These are phyloP conservation scores for Cyprinodon brontotheroides DNA, from an alignment of 2,113 vertebrate genomes.

Conservation along the genomic window DNA sequence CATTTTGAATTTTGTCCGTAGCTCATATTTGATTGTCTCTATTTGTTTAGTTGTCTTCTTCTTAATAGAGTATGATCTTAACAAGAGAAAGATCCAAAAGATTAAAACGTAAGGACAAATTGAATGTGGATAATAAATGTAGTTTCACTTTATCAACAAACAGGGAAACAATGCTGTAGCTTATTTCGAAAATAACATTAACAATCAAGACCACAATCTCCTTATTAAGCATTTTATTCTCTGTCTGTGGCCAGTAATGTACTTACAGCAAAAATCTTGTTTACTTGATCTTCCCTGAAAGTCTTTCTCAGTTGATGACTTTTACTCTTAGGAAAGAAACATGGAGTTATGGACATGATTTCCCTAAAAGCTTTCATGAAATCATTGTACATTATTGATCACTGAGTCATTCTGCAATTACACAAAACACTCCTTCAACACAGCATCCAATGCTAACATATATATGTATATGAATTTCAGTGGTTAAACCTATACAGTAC, in stretches of 20 bases:
- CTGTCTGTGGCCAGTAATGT: background rate
- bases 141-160: background rate
- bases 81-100: no score
- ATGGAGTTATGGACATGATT: background rate
- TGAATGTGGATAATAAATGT: background rate
- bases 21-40: no score
- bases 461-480: no score
- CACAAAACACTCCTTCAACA: background rate
- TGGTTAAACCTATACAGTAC: background rate
- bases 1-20: no score
- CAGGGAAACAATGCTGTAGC: no score
- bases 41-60: background rate
- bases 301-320: background rate
- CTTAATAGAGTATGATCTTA: background rate
- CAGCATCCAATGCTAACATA: no score
- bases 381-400: background rate
- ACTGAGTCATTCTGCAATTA: background rate
- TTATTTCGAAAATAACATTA: no score
- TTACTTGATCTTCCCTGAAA: background rate
- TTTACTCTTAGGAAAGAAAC: background rate
- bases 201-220: no score
- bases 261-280: background rate
- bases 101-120: background rate
- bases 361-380: background rate
- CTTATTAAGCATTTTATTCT: background rate